Conservation (phyloP, 2,113 vertebrate species). For the Erythrocercus mccallii region DNA sequence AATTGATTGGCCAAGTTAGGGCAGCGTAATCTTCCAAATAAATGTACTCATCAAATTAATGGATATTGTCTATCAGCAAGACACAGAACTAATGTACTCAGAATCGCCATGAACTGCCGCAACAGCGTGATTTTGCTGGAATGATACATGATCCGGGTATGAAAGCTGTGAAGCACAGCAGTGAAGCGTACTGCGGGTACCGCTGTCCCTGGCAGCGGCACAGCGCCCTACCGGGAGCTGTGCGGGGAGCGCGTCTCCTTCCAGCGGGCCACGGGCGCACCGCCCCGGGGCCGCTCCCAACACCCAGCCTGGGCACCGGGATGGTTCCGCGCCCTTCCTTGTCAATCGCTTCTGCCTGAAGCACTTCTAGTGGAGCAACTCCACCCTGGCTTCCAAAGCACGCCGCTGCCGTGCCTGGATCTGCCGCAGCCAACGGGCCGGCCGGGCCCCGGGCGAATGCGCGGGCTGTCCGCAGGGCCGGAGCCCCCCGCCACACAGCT, state of each 20-base stretch:
- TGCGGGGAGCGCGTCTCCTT: neutral
- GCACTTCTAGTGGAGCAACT: neutral
- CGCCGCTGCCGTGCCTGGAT: neutral
- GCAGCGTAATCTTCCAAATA: neutral
- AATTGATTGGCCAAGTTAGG: neutral
- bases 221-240: neutral
- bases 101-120: rapidly evolving
- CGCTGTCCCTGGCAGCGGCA: rapidly evolving
- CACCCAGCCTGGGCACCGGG: rapidly evolving
- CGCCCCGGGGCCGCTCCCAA: neutral
- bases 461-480: too few relatives aligned
- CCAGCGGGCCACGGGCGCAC: neutral
- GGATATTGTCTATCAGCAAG: neutral
- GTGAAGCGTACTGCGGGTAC: rapidly evolving
- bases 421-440: too few relatives aligned
- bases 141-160: rapidly evolving
- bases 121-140: rapidly evolving
- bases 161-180: rapidly evolving
- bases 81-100: neutral
- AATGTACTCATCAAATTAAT: too few relatives aligned
- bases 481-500: neutral
- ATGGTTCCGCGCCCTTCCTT: rapidly evolving
- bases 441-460: neutral
- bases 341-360: rapidly evolving
- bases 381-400: neutral